A percentile compares a stretch with the other conserved stretches of the same genome.
These are phyloP conservation scores for Malacoctenus gilli DNA, from an alignment of 2,797 vertebrate species.

Conservation along the genomic window DNA sequence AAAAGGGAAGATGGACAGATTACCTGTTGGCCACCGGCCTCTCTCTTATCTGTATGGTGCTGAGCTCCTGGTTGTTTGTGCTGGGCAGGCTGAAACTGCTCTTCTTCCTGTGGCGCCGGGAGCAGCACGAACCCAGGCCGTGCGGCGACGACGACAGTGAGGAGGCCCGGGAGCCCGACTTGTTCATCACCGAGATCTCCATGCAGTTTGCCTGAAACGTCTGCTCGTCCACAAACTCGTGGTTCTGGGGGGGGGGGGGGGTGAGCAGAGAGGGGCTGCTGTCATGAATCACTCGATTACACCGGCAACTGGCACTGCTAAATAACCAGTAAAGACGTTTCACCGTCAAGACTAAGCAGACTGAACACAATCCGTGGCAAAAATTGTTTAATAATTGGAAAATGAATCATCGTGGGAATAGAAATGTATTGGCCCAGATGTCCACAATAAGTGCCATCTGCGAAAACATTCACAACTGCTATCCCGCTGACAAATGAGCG, in stretches of 20 bases:
- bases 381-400: conserved; percentile 67
- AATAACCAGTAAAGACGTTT: conserved; percentile 68
- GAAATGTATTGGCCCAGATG: conserved; percentile 76
- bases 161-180: conserved; percentile 88
- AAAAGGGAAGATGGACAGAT: not conserved
- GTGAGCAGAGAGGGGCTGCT: conserved; percentile 3
- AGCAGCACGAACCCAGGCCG: conserved; percentile 91
- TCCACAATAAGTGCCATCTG: conserved; percentile 77
- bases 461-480: conserved; percentile 69
- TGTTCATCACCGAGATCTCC: conserved; percentile 91
- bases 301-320: conserved; percentile 39
- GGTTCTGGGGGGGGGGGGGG: conserved; percentile 83
- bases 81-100: conserved; percentile 91
- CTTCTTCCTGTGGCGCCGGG: conserved; percentile 92
- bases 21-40: conserved; percentile 95
- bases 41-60: conserved; percentile 97
- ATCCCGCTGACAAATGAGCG: conserved; percentile 72
- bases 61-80: conserved; percentile 94
- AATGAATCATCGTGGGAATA: conserved; percentile 67
- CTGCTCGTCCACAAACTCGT: conserved; percentile 97
- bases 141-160: conserved; percentile 86
- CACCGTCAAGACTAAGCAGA: conserved; percentile 54
- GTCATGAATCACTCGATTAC: conserved; percentile 54
- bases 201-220: conserved; percentile 94
- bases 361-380: conserved; percentile 57